Conservation (phyloP, 2,888 invertebrate genomes). For the Ennomos quercinarius region DNA sequence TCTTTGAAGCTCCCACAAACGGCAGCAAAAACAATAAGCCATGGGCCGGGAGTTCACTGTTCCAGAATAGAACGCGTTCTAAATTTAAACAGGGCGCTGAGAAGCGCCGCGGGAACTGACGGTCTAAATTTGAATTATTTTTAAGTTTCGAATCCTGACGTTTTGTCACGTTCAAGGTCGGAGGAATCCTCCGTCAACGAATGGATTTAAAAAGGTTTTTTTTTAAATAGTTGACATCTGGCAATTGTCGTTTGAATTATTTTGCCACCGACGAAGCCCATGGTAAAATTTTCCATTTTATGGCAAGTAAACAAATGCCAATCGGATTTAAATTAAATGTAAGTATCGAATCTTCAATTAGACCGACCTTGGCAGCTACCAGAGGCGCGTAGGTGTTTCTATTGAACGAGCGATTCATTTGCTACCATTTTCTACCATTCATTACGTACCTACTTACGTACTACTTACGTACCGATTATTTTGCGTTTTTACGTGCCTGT, state of each 20-base stretch:
- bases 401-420: conserved; percentile 38
- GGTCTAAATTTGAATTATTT: conserved; percentile 73
- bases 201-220: conserved; percentile 49
- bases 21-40: conserved; percentile 78
- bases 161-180: conserved; percentile 83
- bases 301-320: conserved; percentile 50
- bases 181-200: conserved; percentile 54
- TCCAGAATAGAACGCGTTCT: conserved; percentile 80
- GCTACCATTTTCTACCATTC: conserved; percentile 9
- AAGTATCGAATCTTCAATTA: conserved; percentile 40
- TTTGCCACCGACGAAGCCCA: conserved; percentile 36
- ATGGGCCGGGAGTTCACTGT: conserved; percentile 79
- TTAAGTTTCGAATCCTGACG: conserved; percentile 74
- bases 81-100: conserved; percentile 79
- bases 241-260: conserved; percentile 48
- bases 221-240: conserved; percentile 63
- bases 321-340: conserved; percentile 53
- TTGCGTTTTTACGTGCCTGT: conserved; percentile 20
- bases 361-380: conserved; percentile 52
- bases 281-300: conserved; percentile 41
- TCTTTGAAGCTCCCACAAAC: conserved; percentile 50
- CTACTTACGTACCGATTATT: conserved; percentile 8
- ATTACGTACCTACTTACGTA: no score
- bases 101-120: conserved; percentile 76
- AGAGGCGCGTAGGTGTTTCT: conserved; percentile 52